Base-by-base conservation (phyloP, 2,888 invertebrate genomes). In the Patella pellucida region DNA sequence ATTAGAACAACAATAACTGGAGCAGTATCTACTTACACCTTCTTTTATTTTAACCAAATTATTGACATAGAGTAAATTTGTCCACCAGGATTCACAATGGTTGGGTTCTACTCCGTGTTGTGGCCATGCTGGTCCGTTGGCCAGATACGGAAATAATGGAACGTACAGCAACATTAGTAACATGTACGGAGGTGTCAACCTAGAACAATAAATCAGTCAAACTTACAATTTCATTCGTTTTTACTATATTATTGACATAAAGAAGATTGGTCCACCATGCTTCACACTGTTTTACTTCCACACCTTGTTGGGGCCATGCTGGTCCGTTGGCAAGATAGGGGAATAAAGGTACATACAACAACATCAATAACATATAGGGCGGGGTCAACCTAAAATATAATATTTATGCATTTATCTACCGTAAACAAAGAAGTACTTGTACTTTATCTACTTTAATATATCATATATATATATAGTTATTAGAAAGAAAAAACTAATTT, bases 211-310 rank as follows among this genome's bases (percentile, higher is more conserved):
- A 69, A 4, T 16, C 23, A 16, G 50, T 5, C 52, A 68, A 27
- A 73, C 71, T 56, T 79, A 80, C 81, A 79, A 73, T 74, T 72
- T 77, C 69, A 1, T 82, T 73, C 23, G 73, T 74, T n/a, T 77
- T 74, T 9, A 81, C 69, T 54, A 88, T 78, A 77, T 88, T 87
- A 76, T 86, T 87, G 62, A 86, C 82, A 76, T 87, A 86, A 14
- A 87, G 79, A 1, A 87, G 78, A 67, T 85, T 86, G 52, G 78
- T 81, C 85, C 85, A 86, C 86, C 87, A 87, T 16, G 80, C 80
- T 23, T 67, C 68, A 76, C 87, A 87, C 15, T 83, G 52, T 68
- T 83, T 79, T 5, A 70, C 27, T 51, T 85, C 84, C 4, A 78
- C 71, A 1, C 85, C 85, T 7, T 74, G 41, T 56, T 83, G 76